Evolutionary conservation across 2,888 invertebrate genomes (phyloP), one percentile per base, ranked within the genome.

Genomic region (Ecdyonurus torrentis): DNA sequence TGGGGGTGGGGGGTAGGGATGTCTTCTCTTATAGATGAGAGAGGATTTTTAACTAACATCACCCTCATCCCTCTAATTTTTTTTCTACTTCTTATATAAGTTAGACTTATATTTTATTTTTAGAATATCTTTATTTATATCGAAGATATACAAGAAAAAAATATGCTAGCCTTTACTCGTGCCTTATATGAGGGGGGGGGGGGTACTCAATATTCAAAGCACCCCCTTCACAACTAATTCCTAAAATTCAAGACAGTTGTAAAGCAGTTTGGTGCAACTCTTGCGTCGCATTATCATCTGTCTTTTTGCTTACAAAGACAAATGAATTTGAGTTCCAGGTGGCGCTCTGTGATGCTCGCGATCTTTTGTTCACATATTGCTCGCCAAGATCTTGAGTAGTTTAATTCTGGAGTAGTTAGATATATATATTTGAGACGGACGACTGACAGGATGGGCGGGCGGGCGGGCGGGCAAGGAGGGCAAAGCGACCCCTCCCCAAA

Each of bases 121-220:
- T 37, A 37, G 67, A 65, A 65, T 25, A 58, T 58, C 62, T 65
- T 66, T 67, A 67, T 67, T 67, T 67, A 67, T 67, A 66, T 62
- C 65, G 62, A 63, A 61, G 66, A 65, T 64, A 66, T 65, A 65
- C 64, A 59, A 58, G 50, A 60, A 37, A 37, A 37, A 37, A 15
- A 37, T 37, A n/a, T n/a, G n/a, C n/a, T n/a, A n/a, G n/a, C n/a
- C n/a, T n/a, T n/a, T n/a, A n/a, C n/a, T n/a, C n/a, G n/a, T n/a
- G n/a, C n/a, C n/a, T n/a, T n/a, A n/a, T n/a, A n/a, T n/a, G 37
- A 10, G 5, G 37, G 37, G 37, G 37, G 37, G 37, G 37, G 15
- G 5, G 37, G 5, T 37, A 37, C 37, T 37, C 37, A 15, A 37
- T 37, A 37, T 37, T 10, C 15, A 37, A 15, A 10, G 37, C 37